These are phyloP conservation scores for Agrochola circellaris DNA, from an alignment of 2,888 invertebrate genomes.

Conservation along the genomic window DNA sequence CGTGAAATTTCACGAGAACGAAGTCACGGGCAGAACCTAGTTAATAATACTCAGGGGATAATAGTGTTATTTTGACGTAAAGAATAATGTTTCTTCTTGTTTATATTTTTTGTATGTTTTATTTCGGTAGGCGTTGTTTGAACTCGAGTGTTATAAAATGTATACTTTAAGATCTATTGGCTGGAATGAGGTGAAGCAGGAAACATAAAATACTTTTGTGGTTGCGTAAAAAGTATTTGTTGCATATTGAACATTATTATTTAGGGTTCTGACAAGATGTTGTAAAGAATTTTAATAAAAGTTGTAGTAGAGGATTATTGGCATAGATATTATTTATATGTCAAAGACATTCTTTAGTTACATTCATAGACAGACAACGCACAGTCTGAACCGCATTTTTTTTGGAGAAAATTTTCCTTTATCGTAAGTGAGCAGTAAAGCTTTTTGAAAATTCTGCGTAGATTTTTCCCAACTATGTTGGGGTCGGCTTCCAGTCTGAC, in stretches of 20 bases:
- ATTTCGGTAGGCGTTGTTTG: conserved; percentile 33
- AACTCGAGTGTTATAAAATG: conserved; percentile 16
- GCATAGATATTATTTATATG: neutral
- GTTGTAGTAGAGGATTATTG: neutral
- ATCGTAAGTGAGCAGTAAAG: too few relatives aligned
- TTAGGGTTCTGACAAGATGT: neutral
- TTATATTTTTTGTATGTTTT: conserved; percentile 16
- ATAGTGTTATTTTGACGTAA: conserved; percentile 16
- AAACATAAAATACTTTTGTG: conserved; percentile 47
- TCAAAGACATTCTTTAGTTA: too few relatives aligned
- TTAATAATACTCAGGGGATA: conserved; percentile 6
- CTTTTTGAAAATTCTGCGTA: too few relatives aligned
- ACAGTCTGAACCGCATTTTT: too few relatives aligned
- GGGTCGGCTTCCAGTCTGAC: too few relatives aligned
- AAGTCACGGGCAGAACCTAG: neutral
- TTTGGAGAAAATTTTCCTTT: too few relatives aligned
- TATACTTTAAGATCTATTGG: conserved; percentile 35
- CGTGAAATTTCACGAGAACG: neutral
- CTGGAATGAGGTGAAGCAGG: conserved; percentile 23
- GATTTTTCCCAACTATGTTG: too few relatives aligned
- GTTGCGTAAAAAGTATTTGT: conserved; percentile 21
- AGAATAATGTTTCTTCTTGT: conserved; percentile 7
- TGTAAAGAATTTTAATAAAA: neutral
- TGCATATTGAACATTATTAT: neutral
- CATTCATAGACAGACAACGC: too few relatives aligned